A percentile compares a stretch with the other conserved stretches of the same genome.
These are phyloP conservation scores for Hydrolagus colliei DNA, from an alignment of 2,797 vertebrate genomes.

Conservation along the genomic window DNA sequence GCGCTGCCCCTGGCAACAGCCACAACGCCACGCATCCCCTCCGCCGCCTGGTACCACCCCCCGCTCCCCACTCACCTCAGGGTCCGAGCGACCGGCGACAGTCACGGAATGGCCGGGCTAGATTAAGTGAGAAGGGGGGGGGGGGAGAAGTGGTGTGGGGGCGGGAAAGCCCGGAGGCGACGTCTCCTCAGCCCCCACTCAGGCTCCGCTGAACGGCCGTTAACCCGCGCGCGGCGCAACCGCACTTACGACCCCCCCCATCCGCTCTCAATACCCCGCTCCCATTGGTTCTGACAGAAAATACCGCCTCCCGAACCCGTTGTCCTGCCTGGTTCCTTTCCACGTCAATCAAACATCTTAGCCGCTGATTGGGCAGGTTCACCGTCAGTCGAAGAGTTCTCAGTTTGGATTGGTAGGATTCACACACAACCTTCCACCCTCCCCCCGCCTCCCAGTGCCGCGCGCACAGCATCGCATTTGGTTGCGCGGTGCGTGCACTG, in stretches of 20 bases:
- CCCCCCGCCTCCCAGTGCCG: too few species aligned
- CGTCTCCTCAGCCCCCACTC: neutral
- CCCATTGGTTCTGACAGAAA: too few species aligned
- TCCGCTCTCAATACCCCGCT: too few species aligned
- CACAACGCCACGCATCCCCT: neutral
- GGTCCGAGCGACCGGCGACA: neutral
- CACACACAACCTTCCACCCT: too few species aligned
- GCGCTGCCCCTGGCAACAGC: neutral
- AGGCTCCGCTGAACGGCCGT: neutral
- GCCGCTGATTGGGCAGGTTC: neutral
- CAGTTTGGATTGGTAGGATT: too few species aligned
- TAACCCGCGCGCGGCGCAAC: neutral
- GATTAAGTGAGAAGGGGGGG: too few species aligned
- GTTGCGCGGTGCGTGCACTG: neutral
- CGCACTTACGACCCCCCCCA: neutral
- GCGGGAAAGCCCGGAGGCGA: neutral
- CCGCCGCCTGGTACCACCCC: neutral
- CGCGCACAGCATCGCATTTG: neutral
- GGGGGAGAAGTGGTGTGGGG: too few species aligned
- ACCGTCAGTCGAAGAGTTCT: neutral
- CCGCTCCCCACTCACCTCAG: neutral
- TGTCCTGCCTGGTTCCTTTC: neutral
- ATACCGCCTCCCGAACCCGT: neutral
- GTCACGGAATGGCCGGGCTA: neutral
- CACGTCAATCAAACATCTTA: neutral